Conservation (phyloP, 2,113 vertebrate genomes). For the Dryoscopus gambensis region DNA sequence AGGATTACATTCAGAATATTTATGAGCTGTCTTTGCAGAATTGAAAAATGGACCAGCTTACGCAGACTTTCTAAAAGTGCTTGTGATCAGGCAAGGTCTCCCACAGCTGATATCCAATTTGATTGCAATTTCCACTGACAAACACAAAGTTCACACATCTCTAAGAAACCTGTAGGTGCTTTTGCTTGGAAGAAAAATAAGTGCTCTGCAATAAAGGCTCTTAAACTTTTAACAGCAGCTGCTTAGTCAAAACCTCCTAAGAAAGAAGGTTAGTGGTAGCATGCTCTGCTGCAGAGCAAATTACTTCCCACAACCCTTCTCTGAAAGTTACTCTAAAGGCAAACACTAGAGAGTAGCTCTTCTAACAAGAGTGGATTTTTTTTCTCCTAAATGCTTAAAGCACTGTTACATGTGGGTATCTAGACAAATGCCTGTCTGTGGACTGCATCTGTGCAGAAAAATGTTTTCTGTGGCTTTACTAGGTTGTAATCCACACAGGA, state of each 20-base stretch:
- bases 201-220: not conserved
- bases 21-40: not conserved
- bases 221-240: not conserved
- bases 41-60: not conserved
- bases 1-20: not conserved
- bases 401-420: not conserved
- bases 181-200: not conserved
- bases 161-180: not conserved
- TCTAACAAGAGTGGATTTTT: not conserved
- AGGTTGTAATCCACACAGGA: not conserved
- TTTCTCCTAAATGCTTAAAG: not conserved
- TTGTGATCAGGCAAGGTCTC: not conserved
- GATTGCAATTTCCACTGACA: not conserved
- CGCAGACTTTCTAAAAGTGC: not conserved
- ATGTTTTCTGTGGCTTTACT: not conserved
- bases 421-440: not conserved
- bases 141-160: not conserved
- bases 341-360: not conserved
- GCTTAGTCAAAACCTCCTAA: not conserved
- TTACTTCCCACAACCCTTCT: not conserved
- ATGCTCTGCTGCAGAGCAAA: not conserved
- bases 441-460: not conserved
- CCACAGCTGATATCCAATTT: not conserved
- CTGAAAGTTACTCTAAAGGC: not conserved
- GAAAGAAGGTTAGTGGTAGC: not conserved